Evolutionary conservation across 2,113 vertebrate genomes (phyloP).

Genomic region (Prionailurus viverrinus): DNA sequence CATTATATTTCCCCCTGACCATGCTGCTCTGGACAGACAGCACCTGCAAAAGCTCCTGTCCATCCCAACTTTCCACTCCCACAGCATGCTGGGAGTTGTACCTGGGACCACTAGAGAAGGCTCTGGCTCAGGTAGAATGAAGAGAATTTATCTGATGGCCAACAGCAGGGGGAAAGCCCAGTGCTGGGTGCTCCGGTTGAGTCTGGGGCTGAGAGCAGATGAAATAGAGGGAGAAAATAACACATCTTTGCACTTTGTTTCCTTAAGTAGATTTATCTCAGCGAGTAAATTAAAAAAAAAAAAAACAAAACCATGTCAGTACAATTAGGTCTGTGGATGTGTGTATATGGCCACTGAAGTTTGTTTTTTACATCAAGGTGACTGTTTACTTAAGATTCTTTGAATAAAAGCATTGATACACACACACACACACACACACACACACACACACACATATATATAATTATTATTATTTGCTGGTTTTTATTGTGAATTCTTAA

Average conservation of each 20-base stretch:
- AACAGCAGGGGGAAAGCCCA: neutral
- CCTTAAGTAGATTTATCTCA: neutral
- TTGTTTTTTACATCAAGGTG: neutral
- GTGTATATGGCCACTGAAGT: neutral
- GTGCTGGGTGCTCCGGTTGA: too few species aligned
- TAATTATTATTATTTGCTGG: neutral
- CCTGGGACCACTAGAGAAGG: neutral
- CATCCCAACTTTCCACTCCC: neutral
- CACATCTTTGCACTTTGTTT: neutral
- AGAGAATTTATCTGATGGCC: neutral
- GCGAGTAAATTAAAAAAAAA: neutral
- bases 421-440: too few species aligned
- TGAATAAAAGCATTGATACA: neutral
- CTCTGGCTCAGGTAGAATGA: neutral
- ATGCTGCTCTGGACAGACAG: neutral
- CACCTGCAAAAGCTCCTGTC: neutral
- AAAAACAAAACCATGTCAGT: neutral
- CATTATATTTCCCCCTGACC: neutral
- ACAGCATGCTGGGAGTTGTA: neutral
- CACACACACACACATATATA: too few species aligned
- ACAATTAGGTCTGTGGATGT: neutral
- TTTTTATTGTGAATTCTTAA: conserved; percentile 1
- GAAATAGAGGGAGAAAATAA: neutral
- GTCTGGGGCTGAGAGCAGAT: neutral
- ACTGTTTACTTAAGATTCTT: conserved; percentile 5